Evolutionary conservation across 2,797 vertebrate species (phyloP), one percentile per base, ranked within the genome.

Genomic region (Lacerta bilineata): DNA sequence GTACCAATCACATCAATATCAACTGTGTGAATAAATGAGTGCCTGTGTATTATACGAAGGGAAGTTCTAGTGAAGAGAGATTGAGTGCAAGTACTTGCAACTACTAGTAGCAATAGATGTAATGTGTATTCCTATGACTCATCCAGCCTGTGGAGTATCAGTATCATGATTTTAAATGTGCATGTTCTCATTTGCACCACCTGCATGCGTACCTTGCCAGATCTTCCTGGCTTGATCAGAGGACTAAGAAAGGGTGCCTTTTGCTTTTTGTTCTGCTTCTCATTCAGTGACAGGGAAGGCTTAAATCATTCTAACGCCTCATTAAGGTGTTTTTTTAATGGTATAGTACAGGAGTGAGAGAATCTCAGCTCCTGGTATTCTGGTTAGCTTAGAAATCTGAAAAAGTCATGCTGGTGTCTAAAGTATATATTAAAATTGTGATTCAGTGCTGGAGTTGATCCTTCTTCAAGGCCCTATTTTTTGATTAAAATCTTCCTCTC

Each of bases 11-110:
- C 41, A 15, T 59, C 75, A 25, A 27, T n/a, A 82, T 25, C 11
- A 87, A n/a, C 69, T 74, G n/a, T 23, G 50, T 75, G 79, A 81
- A 81, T 81, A 64, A 72, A 43, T 17, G 6, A 23, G 46, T 61
- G 78, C 9, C 20, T 59, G 17, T 64, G 50, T 9, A 0, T 39
- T 3, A 0, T 0, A n/a, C 82, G 50, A 27, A 59, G 46, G 7
- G 4, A 8, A 82, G 61, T 2, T 43, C 8, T 36, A 15, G 39
- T 4, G 18, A 69, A 79, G n/a, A 0, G 0, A 7, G 7, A 25
- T 25, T 89, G 61, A 75, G 61, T 8, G 46, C 59, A 77, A 77
- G 59, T 39, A 46, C 27, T 27, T 66, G 39, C 46, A 59, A 61
- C 4, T 20, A 41, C 8, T 39, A 8, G 11, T 81, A 36, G 41